Conservation (phyloP, 1,140 invertebrate genomes). For the Drosophila orosa region DNA sequence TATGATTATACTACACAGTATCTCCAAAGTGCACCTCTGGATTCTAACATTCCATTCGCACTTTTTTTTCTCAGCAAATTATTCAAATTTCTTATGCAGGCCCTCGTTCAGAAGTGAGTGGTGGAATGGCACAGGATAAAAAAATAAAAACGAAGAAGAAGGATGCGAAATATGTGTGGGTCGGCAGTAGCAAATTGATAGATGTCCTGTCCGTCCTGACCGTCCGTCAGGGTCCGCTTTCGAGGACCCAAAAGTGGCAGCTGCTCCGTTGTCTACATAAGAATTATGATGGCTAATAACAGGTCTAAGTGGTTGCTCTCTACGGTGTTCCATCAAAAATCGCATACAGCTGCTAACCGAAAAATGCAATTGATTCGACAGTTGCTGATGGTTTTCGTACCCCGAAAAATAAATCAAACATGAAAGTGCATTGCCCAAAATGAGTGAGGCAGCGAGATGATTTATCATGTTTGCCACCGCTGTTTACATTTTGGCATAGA, state of each 20-base stretch:
- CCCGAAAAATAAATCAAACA: conserved; percentile 33
- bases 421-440: conserved; percentile 26
- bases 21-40: not conserved
- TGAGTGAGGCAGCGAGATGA: conserved; percentile 29
- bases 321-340: conserved; percentile 46
- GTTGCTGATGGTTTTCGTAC: conserved; percentile 24
- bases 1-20: conserved; percentile 7
- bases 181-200: conserved; percentile 64
- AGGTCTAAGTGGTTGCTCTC: conserved; percentile 50
- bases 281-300: conserved; percentile 63
- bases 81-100: conserved; percentile 67
- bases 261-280: conserved; percentile 52
- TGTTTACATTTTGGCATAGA: conserved; percentile 52
- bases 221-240: conserved; percentile 1
- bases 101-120: conserved; percentile 40
- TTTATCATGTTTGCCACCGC: conserved; percentile 28
- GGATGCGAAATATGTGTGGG: conserved; percentile 46
- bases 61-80: conserved; percentile 60
- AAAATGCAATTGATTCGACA: conserved; percentile 54
- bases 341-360: conserved; percentile 51
- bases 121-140: conserved; percentile 21
- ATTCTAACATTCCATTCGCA: not conserved
- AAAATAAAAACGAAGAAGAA: not conserved
- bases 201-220: conserved; percentile 36
- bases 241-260: conserved; percentile 50